Evolutionary conservation across 2,113 vertebrate species (phyloP).

Genomic region (Notothenia rossii): DNA sequence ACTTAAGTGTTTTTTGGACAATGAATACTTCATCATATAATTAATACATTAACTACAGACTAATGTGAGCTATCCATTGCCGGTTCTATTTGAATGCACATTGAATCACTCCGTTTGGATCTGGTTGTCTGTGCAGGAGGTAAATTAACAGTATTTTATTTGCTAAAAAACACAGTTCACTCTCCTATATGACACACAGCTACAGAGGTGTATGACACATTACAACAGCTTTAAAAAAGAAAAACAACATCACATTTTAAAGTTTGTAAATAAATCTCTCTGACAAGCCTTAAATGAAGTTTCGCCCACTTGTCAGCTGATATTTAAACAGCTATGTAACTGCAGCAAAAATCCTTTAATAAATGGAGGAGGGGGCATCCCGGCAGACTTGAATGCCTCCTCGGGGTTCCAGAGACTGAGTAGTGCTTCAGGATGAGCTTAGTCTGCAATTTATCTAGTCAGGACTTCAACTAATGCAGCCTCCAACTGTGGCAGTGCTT

Average conservation of each 20-base stretch:
- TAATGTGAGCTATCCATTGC: not conserved
- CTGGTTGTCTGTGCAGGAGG: not conserved
- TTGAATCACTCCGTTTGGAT: not conserved
- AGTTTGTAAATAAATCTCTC: conserved; percentile 73
- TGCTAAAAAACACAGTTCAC: conserved; percentile 3
- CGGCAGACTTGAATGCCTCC: conserved; percentile 59
- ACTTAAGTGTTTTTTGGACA: not conserved
- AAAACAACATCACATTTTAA: conserved; percentile 59
- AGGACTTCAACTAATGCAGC: conserved; percentile 61
- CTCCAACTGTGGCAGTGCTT: conserved; percentile 54
- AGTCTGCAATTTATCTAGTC: conserved; percentile 67
- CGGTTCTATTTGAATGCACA: conserved; percentile 8
- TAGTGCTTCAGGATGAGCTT: conserved; percentile 66
- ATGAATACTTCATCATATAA: conserved; percentile 6
- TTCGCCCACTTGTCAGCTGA: conserved; percentile 67
- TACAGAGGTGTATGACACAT: conserved; percentile 34
- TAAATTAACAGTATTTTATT: conserved; percentile 26
- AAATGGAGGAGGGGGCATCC: conserved; percentile 61
- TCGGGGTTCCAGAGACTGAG: conserved; percentile 67
- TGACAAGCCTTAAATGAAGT: conserved; percentile 75
- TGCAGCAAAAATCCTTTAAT: conserved; percentile 71
- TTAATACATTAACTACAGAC: conserved; percentile 14
- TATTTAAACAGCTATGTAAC: conserved; percentile 76
- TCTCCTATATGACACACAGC: conserved; percentile 24
- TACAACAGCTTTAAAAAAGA: conserved; percentile 15